Conservation (phyloP, 2,797 vertebrate genomes). For the Octomys mimax region DNA sequence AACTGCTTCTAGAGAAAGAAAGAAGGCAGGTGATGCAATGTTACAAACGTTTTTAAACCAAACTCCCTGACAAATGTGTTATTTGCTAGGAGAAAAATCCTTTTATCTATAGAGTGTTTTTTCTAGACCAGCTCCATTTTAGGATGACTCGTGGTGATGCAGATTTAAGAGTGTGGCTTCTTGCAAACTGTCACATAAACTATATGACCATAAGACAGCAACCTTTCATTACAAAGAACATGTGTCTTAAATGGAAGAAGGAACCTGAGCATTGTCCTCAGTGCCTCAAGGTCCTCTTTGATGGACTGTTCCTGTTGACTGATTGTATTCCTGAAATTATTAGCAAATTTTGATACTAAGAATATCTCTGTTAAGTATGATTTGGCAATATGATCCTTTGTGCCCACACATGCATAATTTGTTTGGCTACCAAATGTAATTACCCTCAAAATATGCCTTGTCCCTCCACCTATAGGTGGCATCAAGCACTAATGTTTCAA, state of each 20-base stretch:
- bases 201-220: background rate
- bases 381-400: background rate
- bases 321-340: conserved; percentile 3
- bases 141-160: background rate
- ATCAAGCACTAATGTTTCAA: conserved; percentile 16
- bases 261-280: background rate
- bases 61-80: background rate
- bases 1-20: background rate
- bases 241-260: conserved; percentile 10
- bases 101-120: background rate
- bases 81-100: background rate
- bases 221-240: background rate
- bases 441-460: background rate
- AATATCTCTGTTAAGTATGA: background rate
- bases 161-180: background rate
- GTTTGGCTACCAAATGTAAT: background rate
- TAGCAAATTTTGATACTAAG: background rate
- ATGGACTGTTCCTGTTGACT: background rate
- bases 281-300: background rate
- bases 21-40: background rate
- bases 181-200: conserved; percentile 33
- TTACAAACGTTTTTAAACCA: background rate
- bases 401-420: background rate
- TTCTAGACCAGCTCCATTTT: background rate
- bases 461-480: background rate